A percentile compares a stretch with the other conserved stretches of the same genome.
Evolutionary conservation across 2,888 invertebrate genomes (phyloP).

Genomic region (Eupithecia exiguata): DNA sequence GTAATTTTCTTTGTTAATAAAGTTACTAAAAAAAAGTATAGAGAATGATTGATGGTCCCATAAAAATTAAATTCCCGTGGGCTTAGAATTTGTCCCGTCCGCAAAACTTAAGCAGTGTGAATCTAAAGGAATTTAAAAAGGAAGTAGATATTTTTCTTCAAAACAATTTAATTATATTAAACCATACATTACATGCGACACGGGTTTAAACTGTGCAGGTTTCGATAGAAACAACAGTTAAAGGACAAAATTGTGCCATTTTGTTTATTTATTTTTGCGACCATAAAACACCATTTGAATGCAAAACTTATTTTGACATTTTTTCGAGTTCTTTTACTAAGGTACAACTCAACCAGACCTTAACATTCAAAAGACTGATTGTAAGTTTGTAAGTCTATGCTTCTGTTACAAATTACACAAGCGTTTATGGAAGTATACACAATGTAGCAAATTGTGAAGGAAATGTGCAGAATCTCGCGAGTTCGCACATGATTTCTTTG

Average conservation of each 20-base stretch:
- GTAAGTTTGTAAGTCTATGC: not conserved
- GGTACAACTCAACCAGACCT: not conserved
- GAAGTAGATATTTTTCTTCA: not conserved
- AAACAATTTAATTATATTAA: not conserved
- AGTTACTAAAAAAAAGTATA: too few species aligned
- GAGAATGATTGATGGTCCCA: not conserved
- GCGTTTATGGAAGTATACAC: not conserved
- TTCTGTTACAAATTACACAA: not conserved
- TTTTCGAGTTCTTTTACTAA: not conserved
- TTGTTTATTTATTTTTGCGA: not conserved
- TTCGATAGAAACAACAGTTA: not conserved
- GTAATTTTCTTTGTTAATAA: too few species aligned
- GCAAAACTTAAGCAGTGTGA: not conserved
- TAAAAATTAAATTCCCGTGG: not conserved
- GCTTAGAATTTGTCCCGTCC: not conserved
- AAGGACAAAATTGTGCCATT: not conserved
- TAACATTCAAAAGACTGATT: not conserved
- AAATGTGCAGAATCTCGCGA: slow-evolving; percentile 19
- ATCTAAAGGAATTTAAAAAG: not conserved
- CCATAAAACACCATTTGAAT: not conserved
- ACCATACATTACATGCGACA: not conserved
- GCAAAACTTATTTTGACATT: not conserved
- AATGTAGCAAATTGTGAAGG: not conserved
- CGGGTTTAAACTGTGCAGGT: not conserved
- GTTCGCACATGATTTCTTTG: slow-evolving; percentile 26